Base-by-base conservation (phyloP, 2,113 vertebrate genomes). In the Dromaius novaehollandiae region DNA sequence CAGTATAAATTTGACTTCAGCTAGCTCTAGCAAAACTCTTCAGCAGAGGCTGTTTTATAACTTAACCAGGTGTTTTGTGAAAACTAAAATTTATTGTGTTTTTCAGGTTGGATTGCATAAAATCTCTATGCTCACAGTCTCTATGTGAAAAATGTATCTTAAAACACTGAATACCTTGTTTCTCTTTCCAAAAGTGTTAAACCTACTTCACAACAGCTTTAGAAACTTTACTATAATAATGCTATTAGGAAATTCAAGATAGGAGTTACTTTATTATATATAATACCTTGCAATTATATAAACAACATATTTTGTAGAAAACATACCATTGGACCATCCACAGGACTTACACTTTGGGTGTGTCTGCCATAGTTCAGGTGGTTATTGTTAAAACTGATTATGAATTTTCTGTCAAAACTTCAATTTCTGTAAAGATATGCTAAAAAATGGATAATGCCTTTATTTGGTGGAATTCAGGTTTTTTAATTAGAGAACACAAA, bases 311-410 rank as follows among this genome's bases (percentile, higher is more conserved):
- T 88, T 83, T 53, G 2, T 81, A 60, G 22, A 70, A 70, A 34
- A 88, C 7, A 24, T 48, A 51, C 28, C 1, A 21, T 51, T 74
- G 16, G 18, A 34, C 18, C n/a, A 15, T 44, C 26, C 63, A 83
- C 0, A 3, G 4, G 44, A 25, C 16, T 44, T 5, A 13, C 2
- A 1, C n/a, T 86, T 76, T 38, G 17, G 18, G 21, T 75, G 16
- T 13, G 8, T 60, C 76, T 70, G 32, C 14, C 53, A 74, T 61
- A 38, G n/a, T 60, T 78, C 40, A 56, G 34, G 14, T 65, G 24
- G 18, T 25, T 87, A 38, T 70, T 82, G 10, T 56, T 83, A 78
- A 87, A 90, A 89, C 18, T 11, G 9, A 18, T 85, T 28, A 55
- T 24, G 6, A 71, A 56, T 77, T 61, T 74, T 76, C 34, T 75